Conservation (phyloP, 1,140 invertebrate species). For the Nixonia krombeini region DNA sequence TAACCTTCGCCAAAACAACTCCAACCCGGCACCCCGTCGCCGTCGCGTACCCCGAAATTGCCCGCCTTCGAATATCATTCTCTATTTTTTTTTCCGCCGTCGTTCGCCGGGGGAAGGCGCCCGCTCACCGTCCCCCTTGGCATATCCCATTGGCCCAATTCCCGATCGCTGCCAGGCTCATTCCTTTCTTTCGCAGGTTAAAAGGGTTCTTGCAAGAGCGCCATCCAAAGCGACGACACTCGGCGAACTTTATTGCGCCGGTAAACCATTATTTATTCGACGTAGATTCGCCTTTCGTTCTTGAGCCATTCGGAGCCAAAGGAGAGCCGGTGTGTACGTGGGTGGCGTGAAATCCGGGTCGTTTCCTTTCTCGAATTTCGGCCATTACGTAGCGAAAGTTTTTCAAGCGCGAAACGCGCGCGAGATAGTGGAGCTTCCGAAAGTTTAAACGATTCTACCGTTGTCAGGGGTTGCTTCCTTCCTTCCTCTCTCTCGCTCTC, state of each 20-base stretch:
- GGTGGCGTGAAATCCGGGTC: conserved; percentile 37
- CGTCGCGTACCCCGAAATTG: conserved; percentile 19
- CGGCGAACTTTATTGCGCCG: conserved; percentile 43
- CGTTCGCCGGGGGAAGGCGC: not conserved
- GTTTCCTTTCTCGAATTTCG: conserved; percentile 46
- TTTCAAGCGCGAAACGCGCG: conserved; percentile 40
- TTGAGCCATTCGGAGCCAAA: conserved; percentile 32
- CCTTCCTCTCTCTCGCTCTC: conserved; percentile 25
- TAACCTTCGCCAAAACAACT: conserved; percentile 64
- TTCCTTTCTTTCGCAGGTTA: conserved; percentile 21
- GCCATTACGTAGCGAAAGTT: conserved; percentile 43
- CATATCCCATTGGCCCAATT: conserved; percentile 54
- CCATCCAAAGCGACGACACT: conserved; percentile 39
- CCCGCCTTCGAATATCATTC: conserved; percentile 7
- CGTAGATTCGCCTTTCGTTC: conserved; percentile 38
- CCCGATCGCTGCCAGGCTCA: conserved; percentile 25
- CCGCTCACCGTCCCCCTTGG: conserved; percentile 5
- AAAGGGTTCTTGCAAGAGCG: conserved; percentile 33
- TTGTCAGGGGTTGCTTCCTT: conserved; percentile 31
- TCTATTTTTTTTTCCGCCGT: conserved; percentile 1
- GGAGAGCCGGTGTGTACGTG: conserved; percentile 18
- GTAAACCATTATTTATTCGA: conserved; percentile 49
- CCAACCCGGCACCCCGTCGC: too few relatives aligned
- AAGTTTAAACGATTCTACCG: conserved; percentile 35
- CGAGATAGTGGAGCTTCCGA: conserved; percentile 32